Conservation (phyloP, 2,888 invertebrate species). For the Drosophila bunnanda region DNA sequence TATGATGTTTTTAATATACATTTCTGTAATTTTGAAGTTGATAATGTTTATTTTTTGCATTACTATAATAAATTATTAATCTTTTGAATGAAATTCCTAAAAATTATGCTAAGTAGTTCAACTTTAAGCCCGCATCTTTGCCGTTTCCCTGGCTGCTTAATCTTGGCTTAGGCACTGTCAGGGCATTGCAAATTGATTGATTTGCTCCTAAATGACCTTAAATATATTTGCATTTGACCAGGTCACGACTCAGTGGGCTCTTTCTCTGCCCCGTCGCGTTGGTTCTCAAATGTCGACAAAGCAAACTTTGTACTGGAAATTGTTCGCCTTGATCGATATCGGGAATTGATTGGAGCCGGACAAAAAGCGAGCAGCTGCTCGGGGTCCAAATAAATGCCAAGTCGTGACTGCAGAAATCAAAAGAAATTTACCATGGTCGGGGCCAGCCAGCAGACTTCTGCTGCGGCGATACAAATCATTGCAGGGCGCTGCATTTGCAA, state of each 20-base stretch:
- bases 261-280: constrained; percentile 3
- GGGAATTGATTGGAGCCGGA: constrained; percentile 17
- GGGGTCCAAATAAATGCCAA: constrained; percentile 48
- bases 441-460: constrained; percentile 4
- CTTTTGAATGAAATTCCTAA: too few species aligned
- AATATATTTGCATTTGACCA: constrained; percentile 39
- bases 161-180: neutral
- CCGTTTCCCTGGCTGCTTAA: neutral
- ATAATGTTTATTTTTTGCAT: too few species aligned
- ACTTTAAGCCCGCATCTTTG: neutral
- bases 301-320: constrained; percentile 36
- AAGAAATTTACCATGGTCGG: constrained; percentile 23
- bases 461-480: constrained; percentile 56
- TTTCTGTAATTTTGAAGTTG: too few species aligned
- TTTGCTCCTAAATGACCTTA: constrained; percentile 24
- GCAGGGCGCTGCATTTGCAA: constrained; percentile 43
- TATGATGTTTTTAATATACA: too few species aligned
- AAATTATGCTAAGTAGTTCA: neutral
- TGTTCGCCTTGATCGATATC: constrained; percentile 36
- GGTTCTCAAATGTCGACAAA: constrained; percentile 26
- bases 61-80: too few species aligned
- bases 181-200: constrained; percentile 32
- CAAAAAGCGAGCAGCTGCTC: constrained; percentile 14
- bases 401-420: constrained; percentile 38
- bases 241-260: constrained; percentile 35